Evolutionary conservation across 2,113 vertebrate genomes (phyloP).

Genomic region (Dendrocopos noguchii): DNA sequence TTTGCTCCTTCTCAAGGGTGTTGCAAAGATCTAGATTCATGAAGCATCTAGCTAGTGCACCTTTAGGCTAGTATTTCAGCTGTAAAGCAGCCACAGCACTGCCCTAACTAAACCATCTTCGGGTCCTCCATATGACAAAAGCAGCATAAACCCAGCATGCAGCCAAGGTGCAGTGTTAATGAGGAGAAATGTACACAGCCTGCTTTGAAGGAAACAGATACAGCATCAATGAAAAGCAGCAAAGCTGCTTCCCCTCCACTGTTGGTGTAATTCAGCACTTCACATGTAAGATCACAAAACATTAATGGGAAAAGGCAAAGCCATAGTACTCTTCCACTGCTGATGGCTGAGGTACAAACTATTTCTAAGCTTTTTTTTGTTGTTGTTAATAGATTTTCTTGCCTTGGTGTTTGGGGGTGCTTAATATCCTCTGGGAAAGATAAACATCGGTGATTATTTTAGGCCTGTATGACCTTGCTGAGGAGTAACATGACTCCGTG

Average conservation of each 20-base stretch:
- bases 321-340: background rate
- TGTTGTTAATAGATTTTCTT: conserved; percentile 16
- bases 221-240: background rate
- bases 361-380: background rate
- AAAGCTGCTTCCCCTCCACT: background rate
- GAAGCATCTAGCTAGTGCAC: background rate
- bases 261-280: background rate
- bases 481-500: conserved; percentile 50
- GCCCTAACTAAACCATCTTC: background rate
- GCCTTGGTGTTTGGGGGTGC: conserved; percentile 42
- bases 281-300: conserved; percentile 1
- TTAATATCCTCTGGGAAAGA: conserved; percentile 60
- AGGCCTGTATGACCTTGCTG: conserved; percentile 55
- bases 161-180: background rate
- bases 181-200: background rate
- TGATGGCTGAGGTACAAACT: background rate
- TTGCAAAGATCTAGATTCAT: background rate
- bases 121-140: background rate
- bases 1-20: background rate
- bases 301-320: conserved; percentile 11
- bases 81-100: background rate
- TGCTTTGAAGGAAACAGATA: background rate
- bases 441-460: conserved; percentile 52
- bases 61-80: background rate
- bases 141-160: background rate